Conservation (phyloP, 2,888 invertebrate species). For the Merodon equestris region DNA sequence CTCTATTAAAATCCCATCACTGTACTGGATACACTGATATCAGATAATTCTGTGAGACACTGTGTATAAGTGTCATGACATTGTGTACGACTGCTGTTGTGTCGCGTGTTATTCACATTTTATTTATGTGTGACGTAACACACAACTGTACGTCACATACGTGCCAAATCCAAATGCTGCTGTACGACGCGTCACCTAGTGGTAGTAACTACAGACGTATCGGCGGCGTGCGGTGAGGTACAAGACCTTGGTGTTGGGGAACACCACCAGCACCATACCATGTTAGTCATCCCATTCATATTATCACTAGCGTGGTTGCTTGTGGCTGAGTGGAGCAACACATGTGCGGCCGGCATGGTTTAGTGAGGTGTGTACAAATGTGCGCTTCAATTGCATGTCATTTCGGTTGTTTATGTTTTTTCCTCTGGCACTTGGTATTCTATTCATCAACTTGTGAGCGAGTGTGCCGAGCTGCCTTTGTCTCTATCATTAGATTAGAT, state of each 20-base stretch:
- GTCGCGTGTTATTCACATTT: constrained; percentile 30
- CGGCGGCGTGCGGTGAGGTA: background rate
- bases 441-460: background rate
- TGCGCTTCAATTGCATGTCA: background rate
- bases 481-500: too few relatives aligned
- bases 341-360: constrained; percentile 17
- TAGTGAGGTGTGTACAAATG: constrained; percentile 11
- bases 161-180: constrained; percentile 1
- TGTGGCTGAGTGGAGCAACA: constrained; percentile 12
- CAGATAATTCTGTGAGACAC: background rate
- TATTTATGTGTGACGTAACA: constrained; percentile 52
- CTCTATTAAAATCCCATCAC: too few relatives aligned
- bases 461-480: too few relatives aligned
- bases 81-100: constrained; percentile 24
- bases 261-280: constrained; percentile 25
- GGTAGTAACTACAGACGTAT: constrained; percentile 16
- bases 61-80: constrained; percentile 3
- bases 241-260: constrained; percentile 40
- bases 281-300: constrained; percentile 43
- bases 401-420: too few relatives aligned
- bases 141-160: constrained; percentile 19
- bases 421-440: too few relatives aligned
- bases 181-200: constrained; percentile 18
- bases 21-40: background rate
- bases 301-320: constrained; percentile 13